Evolutionary conservation across 2,113 vertebrate species (phyloP), one percentile per base, ranked within the genome.

Genomic region (Zootoca vivipara): DNA sequence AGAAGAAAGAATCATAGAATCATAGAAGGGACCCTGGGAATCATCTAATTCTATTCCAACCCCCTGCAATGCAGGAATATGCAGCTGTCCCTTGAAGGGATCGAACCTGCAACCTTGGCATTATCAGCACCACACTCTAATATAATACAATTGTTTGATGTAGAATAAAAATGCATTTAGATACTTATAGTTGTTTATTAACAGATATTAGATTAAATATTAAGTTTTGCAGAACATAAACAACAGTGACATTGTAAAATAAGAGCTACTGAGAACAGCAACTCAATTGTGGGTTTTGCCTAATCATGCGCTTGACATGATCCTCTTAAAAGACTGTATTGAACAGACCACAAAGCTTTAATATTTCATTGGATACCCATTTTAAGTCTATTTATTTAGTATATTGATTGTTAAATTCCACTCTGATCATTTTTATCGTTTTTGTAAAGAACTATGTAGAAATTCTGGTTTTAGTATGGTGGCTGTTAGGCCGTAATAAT

Each of bases 271-370:
- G 24, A 83, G 38, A 69, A 64, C 56, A 82, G n/a, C 56, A 86
- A 83, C 1, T 77, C 33, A 65, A 64, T 79, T 67, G 79, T 70
- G 46, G 81, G 75, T 4, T 56, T 75, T 89, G 40, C 46, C 62
- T 38, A 38, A 38, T 85, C 72, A 77, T 28, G 52, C 7, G 56
- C 20, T 38, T 12, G 52, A 35, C 74, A 13, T 1, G 7, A 33
- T 42, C 87, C 62, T 42, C 72, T 69, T 35, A 81, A 46, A 46
- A 90, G 83, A 88, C 83, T 40, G 26, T 69, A 87, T 18, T 13
- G 22, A 22, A 82, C 67, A 15, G 0, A 52, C 18, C 26, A 82
- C 62, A 67, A 38, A 42, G 9, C 0, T 30, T 24, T 15, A 22
- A 65, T 69, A 85, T 90, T 86, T 85, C 46, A 46, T 46, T 46